phyloP scores from a whole-genome alignment of 53 echinoderm and acorn worm genomes.

The Holothuria leucospilota region DNA sequence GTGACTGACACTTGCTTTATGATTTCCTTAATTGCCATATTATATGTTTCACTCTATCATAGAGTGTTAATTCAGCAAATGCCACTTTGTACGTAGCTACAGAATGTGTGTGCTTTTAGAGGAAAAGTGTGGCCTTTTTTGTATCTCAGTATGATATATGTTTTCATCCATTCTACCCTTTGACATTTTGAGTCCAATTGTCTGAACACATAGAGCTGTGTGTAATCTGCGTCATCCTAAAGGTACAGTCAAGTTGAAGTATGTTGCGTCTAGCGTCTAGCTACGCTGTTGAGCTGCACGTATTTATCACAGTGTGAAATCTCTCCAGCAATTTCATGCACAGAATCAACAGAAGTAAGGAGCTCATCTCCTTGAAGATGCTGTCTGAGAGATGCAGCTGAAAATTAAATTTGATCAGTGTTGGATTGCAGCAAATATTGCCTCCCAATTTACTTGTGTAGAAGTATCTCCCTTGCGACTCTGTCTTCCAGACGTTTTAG shows the following conservation, averaged over 20 bases:
- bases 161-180: neutral
- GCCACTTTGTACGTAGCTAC: too few relatives aligned
- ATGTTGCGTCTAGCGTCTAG: neutral
- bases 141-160: too few relatives aligned
- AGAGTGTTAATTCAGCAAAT: too few relatives aligned
- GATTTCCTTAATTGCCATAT: too few relatives aligned
- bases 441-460: conserved; percentile 39
- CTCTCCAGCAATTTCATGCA: too few relatives aligned
- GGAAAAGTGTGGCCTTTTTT: too few relatives aligned
- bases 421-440: conserved; percentile 36
- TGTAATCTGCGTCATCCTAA: conserved; percentile 8
- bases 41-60: too few relatives aligned
- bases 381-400: conserved; percentile 10
- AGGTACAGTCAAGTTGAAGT: conserved; percentile 8
- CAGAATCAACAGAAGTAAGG: neutral
- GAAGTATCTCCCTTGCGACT: conserved; percentile 16
- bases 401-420: conserved; percentile 46
- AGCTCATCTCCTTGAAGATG: conserved; percentile 9
- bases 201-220: neutral
- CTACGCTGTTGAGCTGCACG: neutral
- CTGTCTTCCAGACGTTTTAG: too few relatives aligned
- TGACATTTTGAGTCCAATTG: conserved; percentile 11
- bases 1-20: too few relatives aligned
- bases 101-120: too few relatives aligned
- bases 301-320: neutral